Conservation (phyloP, 2,797 vertebrate genomes). For the Poeciliopsis presidionis region DNA sequence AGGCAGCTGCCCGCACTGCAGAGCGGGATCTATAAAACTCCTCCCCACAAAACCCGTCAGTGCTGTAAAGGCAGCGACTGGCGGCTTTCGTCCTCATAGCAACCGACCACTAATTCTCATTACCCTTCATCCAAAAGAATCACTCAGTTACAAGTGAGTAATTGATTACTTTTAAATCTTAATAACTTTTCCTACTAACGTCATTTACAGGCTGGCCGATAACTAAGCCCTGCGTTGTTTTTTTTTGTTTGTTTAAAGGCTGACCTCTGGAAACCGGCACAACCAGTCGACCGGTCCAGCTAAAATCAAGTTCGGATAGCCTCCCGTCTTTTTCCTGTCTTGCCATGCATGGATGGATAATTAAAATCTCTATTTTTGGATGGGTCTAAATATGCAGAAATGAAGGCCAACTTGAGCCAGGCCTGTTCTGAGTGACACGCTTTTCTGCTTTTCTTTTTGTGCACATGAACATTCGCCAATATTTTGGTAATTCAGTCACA, state of each 20-base stretch:
- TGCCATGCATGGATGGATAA: not conserved
- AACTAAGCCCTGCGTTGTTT: not conserved
- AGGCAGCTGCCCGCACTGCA: conserved; percentile 12
- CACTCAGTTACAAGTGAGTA: not conserved
- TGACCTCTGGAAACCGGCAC: not conserved
- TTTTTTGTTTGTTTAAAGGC: not conserved
- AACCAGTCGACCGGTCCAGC: not conserved
- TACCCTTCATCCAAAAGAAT: not conserved
- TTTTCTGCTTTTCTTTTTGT: not conserved
- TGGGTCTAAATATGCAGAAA: not conserved
- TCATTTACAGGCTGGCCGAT: not conserved
- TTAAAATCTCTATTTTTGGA: not conserved
- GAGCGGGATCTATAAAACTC: not conserved
- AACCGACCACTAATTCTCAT: not conserved
- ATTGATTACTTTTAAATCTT: not conserved
- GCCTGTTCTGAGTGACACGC: not conserved
- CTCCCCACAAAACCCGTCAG: not conserved
- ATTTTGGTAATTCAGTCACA: not conserved
- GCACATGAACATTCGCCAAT: not conserved
- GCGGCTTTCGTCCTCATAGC: not conserved
- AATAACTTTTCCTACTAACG: not conserved
- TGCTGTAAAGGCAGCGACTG: not conserved
- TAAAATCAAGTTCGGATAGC: not conserved
- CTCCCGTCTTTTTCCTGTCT: not conserved
- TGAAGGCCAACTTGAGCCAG: not conserved